phyloP scores from a whole-genome alignment of 2,888 invertebrate genomes.

The Psylliodes chrysocephalus region DNA sequence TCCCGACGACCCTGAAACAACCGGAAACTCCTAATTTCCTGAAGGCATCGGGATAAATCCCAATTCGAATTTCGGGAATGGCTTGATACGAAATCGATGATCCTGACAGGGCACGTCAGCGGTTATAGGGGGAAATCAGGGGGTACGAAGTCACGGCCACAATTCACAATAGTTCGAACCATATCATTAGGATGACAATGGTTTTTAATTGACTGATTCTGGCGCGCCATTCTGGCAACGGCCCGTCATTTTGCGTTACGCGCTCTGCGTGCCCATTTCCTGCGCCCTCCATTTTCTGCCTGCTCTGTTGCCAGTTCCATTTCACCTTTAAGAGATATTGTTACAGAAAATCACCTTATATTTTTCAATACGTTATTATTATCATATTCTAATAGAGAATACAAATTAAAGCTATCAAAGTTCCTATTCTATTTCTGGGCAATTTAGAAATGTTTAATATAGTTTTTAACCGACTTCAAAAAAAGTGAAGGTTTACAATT shows the following conservation, averaged over 20 bases:
- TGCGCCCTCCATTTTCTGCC: not conserved
- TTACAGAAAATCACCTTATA: too few species aligned
- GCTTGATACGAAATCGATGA: constrained; percentile 8
- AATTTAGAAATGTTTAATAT: too few species aligned
- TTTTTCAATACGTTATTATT: too few species aligned
- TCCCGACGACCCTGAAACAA: too few species aligned
- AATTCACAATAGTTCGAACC: constrained; percentile 10
- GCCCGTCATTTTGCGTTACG: not conserved
- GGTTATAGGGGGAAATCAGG: not conserved
- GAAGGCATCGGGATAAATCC: not conserved
- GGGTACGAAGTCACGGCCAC: not conserved
- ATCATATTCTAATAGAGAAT: too few species aligned
- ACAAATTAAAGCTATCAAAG: too few species aligned
- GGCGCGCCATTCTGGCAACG: too few species aligned
- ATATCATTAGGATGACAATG: constrained; percentile 17
- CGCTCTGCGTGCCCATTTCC: not conserved
- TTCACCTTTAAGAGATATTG: too few species aligned
- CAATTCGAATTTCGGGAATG: not conserved
- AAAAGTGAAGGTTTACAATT: too few species aligned
- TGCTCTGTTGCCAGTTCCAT: not conserved
- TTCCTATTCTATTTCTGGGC: too few species aligned
- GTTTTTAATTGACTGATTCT: constrained; percentile 16
- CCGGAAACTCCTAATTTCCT: not conserved
- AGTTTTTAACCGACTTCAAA: too few species aligned
- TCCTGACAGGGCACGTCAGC: constrained; percentile 9